Conservation (phyloP, 2,888 invertebrate species). For the Elgonia sp. region DNA sequence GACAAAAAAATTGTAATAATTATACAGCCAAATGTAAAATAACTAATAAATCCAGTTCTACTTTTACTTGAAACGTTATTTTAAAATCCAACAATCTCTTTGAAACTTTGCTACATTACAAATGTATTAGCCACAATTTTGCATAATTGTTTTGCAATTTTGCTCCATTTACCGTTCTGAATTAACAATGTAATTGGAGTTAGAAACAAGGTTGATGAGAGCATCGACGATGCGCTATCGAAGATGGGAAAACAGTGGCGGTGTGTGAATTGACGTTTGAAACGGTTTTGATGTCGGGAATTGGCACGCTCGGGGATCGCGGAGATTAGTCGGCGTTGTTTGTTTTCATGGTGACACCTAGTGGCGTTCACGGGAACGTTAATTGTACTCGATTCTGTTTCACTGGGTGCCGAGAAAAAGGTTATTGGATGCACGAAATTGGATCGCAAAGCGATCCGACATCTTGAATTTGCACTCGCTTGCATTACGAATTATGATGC, state of each 20-base stretch:
- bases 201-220: constrained; percentile 36
- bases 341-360: constrained; percentile 68
- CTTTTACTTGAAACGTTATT: too few relatives aligned
- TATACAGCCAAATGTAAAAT: too few relatives aligned
- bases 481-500: too few relatives aligned
- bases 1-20: too few relatives aligned
- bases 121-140: too few relatives aligned
- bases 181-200: constrained; percentile 16
- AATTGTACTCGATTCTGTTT: constrained; percentile 59
- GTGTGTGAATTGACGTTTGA: constrained; percentile 52
- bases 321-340: constrained; percentile 58
- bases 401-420: constrained; percentile 26
- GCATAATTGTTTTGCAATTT: too few relatives aligned
- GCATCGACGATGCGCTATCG: constrained; percentile 58
- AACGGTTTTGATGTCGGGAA: constrained; percentile 63
- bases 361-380: constrained; percentile 62
- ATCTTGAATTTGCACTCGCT: constrained; percentile 48
- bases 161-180: constrained; percentile 17
- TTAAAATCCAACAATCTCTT: too few relatives aligned
- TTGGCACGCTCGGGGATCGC: constrained; percentile 49
- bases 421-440: constrained; percentile 32
- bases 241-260: constrained; percentile 54
- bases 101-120: too few relatives aligned
- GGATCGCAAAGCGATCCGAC: constrained; percentile 44
- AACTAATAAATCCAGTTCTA: too few relatives aligned